A percentile compares a stretch with the other conserved stretches of the same genome.
Conservation (phyloP, 2,113 vertebrate species). For the Anser brachyrhynchus region DNA sequence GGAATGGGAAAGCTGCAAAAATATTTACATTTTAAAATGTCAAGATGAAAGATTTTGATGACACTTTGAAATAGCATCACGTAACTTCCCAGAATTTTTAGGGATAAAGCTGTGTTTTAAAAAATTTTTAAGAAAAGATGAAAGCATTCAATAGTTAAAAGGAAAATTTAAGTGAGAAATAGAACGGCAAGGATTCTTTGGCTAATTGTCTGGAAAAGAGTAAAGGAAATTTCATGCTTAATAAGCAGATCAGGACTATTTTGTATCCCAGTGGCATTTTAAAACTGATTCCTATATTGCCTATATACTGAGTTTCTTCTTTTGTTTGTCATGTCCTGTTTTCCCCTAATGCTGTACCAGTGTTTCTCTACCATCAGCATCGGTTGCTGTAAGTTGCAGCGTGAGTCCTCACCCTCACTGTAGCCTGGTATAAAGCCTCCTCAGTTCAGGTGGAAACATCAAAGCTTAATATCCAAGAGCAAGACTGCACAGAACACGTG, state of each 20-base stretch:
- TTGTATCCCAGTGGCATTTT: background rate
- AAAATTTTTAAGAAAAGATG: background rate
- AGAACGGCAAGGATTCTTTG: background rate
- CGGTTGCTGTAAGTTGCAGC: background rate
- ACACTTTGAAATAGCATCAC: background rate
- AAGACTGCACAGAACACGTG: background rate
- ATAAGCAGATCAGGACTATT: background rate
- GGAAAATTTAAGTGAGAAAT: background rate
- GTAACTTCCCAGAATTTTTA: background rate
- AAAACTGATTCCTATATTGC: background rate
- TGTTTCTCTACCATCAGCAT: background rate
- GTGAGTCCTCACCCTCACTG: background rate
- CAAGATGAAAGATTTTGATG: background rate
- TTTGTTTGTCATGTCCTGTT: background rate
- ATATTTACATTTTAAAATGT: background rate
- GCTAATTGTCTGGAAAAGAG: fast-evolving
- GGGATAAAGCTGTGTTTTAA: fast-evolving
- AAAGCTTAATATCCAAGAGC: background rate
- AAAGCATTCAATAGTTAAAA: background rate
- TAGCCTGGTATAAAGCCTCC: background rate
- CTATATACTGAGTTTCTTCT: background rate
- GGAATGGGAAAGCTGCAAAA: background rate
- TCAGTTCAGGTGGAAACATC: background rate
- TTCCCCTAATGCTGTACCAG: background rate
- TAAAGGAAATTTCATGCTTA: background rate